Conservation (phyloP, 2,797 vertebrate genomes). For the Brachyrhaphis roseni region DNA sequence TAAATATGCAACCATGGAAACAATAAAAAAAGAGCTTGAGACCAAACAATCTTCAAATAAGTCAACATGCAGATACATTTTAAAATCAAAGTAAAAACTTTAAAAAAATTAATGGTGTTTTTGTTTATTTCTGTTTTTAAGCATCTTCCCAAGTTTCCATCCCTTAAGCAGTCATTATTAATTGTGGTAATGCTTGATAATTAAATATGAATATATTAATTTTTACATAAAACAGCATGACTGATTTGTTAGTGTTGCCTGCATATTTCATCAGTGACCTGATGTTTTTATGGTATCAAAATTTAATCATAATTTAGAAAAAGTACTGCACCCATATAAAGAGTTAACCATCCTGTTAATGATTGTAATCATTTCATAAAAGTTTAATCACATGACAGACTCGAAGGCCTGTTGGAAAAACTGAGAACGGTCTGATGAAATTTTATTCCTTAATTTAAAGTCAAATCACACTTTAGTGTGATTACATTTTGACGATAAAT, state of each 20-base stretch:
- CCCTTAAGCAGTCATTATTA: not conserved
- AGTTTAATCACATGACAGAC: not conserved
- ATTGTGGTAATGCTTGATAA: not conserved
- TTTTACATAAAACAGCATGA: not conserved
- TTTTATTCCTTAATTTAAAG: not conserved
- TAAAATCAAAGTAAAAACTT: not conserved
- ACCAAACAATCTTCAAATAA: not conserved
- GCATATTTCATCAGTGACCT: not conserved
- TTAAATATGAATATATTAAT: not conserved
- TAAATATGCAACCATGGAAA: not conserved
- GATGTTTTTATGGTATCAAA: fast-evolving
- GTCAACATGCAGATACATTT: not conserved
- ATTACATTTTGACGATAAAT: conserved; percentile 5
- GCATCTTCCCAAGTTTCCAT: not conserved
- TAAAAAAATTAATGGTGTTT: not conserved
- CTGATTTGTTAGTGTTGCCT: not conserved
- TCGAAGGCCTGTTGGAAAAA: not conserved
- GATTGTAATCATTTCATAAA: not conserved
- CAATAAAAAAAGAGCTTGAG: not conserved
- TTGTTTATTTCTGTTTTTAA: not conserved
- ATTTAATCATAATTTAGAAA: not conserved
- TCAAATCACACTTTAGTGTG: not conserved
- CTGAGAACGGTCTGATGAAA: not conserved
- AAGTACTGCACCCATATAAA: not conserved
- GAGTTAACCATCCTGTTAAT: not conserved